Percentiles rank a stretch among this genome's conserved stretches.
Evolutionary conservation across 2,113 vertebrate genomes (phyloP).

Genomic region (Caranx melampygus): DNA sequence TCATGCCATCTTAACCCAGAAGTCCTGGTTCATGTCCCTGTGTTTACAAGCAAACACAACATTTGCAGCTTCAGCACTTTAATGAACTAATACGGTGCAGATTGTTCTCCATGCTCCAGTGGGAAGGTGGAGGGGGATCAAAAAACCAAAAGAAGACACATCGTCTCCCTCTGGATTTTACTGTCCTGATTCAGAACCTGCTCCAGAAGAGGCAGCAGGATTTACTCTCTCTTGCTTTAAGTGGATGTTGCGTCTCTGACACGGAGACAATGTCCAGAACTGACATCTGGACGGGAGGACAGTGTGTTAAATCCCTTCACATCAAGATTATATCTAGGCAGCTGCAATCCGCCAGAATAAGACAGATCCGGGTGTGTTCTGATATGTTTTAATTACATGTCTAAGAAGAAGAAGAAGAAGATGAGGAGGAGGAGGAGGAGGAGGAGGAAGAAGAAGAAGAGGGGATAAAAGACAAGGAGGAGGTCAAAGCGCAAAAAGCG

Average conservation of each 20-base stretch:
- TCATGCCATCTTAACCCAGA: constrained; percentile 18
- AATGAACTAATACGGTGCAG: background rate
- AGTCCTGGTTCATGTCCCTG: background rate
- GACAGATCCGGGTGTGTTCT: background rate
- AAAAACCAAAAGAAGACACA: no score
- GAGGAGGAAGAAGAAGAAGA: no score
- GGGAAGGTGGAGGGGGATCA: background rate
- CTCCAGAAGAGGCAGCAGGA: background rate
- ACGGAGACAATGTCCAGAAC: constrained; percentile 1
- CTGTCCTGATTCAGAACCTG: background rate
- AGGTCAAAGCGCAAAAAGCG: background rate
- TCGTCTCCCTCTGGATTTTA: background rate
- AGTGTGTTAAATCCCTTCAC: background rate
- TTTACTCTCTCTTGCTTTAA: background rate
- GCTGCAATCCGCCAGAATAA: constrained; percentile 14
- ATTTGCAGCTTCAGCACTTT: background rate
- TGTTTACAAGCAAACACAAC: background rate
- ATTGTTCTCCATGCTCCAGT: background rate
- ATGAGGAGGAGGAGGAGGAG: no score
- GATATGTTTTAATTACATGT: constrained; percentile 8
- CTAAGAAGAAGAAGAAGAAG: background rate
- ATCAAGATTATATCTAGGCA: constrained; percentile 15
- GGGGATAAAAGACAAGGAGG: no score
- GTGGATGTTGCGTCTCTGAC: background rate
- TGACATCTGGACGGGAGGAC: constrained; percentile 29